These are phyloP conservation scores for Zygothrica quintamaculata DNA, from an alignment of 2,888 invertebrate species.

Conservation along the genomic window DNA sequence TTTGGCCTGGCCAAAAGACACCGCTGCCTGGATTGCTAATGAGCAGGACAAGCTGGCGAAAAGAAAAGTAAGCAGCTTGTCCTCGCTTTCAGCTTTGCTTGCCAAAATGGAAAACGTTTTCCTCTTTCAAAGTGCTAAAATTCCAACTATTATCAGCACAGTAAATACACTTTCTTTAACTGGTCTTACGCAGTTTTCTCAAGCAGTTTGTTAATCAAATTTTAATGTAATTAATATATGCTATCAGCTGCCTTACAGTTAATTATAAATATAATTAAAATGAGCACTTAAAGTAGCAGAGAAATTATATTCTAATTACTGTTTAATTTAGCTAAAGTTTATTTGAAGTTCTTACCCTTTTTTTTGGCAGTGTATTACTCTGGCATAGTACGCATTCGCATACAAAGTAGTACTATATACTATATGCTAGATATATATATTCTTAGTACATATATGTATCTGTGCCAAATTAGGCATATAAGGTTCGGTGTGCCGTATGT, in stretches of 20 bases:
- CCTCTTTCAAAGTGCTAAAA: constrained; percentile 65
- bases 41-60: constrained; percentile 79
- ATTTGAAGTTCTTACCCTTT: too few species aligned
- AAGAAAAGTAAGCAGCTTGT: constrained; percentile 72
- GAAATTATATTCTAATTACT: too few species aligned
- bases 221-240: too few species aligned
- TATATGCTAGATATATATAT: not conserved
- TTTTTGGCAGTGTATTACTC: too few species aligned
- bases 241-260: too few species aligned
- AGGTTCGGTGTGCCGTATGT: constrained; percentile 54
- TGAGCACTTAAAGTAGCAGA: too few species aligned
- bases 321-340: too few species aligned
- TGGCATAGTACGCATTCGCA: too few species aligned
- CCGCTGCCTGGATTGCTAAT: constrained; percentile 64
- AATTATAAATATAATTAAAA: too few species aligned
- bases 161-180: constrained; percentile 21
- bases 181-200: not conserved
- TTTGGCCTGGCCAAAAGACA: constrained; percentile 43
- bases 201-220: too few species aligned
- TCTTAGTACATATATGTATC: constrained; percentile 35
- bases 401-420: not conserved
- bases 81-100: constrained; percentile 65
- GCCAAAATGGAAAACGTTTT: constrained; percentile 64
- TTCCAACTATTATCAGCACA: constrained; percentile 52
- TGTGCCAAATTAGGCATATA: constrained; percentile 57